Percentiles rank a stretch among this genome's conserved stretches.
Evolutionary conservation across 2,888 invertebrate genomes (phyloP).

Genomic region (Pollenia griseotomentosa): DNA sequence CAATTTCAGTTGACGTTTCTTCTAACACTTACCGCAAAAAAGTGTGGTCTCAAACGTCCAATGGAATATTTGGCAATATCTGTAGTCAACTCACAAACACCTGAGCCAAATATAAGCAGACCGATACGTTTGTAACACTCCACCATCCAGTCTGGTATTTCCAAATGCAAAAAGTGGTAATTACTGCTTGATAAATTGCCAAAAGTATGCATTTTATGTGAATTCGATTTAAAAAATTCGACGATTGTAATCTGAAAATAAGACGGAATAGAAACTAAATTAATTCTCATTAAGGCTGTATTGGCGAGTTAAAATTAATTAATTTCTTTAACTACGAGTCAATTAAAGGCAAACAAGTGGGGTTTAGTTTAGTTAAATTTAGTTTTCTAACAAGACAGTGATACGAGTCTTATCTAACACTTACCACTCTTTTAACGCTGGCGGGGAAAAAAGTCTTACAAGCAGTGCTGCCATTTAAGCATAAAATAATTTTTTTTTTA

Average conservation of each 20-base stretch:
- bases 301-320: constrained; percentile 24
- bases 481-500: no score
- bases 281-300: constrained; percentile 35
- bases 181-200: constrained; percentile 83
- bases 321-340: constrained; percentile 41
- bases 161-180: constrained; percentile 85
- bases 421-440: background rate
- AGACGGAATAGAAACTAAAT: constrained; percentile 38
- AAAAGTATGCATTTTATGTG: constrained; percentile 73
- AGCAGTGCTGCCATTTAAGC: no score
- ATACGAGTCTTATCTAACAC: background rate
- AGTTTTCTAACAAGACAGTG: background rate
- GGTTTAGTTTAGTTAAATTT: background rate
- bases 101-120: constrained; percentile 94
- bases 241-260: constrained; percentile 88
- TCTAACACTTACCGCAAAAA: constrained; percentile 88
- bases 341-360: constrained; percentile 13
- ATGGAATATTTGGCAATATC: constrained; percentile 97
- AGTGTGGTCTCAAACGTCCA: constrained; percentile 97
- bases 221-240: constrained; percentile 85
- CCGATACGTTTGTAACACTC: constrained; percentile 90
- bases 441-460: no score
- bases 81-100: constrained; percentile 93
- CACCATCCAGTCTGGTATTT: constrained; percentile 89
- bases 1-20: constrained; percentile 6